Percentiles rank a stretch among this genome's conserved stretches.
Evolutionary conservation across 2,797 vertebrate species (phyloP).

Genomic region (Chelon auratus): DNA sequence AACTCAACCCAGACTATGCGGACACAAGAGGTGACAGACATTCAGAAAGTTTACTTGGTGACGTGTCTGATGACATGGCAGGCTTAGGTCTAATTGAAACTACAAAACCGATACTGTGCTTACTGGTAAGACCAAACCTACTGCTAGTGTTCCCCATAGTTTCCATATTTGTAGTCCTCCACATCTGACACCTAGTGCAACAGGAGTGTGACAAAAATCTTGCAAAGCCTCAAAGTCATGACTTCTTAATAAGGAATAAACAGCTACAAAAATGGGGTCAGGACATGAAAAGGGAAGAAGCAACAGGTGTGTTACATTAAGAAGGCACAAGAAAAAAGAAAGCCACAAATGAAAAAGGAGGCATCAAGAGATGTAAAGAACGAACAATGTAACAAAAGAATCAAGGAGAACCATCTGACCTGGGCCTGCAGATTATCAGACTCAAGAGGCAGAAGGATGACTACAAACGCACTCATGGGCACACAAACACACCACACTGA

Average conservation of each 20-base stretch:
- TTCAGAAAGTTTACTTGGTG: slow-evolving; percentile 22
- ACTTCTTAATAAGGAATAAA: slow-evolving; percentile 46
- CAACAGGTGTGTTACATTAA: slow-evolving; percentile 8
- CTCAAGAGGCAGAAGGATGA: slow-evolving; percentile 34
- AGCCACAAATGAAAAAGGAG: not conserved
- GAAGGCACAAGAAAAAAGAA: slow-evolving; percentile 1
- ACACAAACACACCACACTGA: slow-evolving; percentile 41
- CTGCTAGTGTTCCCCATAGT: slow-evolving; percentile 34
- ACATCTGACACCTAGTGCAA: slow-evolving; percentile 55
- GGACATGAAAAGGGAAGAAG: slow-evolving; percentile 22
- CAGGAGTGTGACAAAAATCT: slow-evolving; percentile 51
- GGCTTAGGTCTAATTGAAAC: slow-evolving; percentile 49
- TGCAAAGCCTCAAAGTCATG: slow-evolving; percentile 54
- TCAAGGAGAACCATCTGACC: slow-evolving; percentile 27
- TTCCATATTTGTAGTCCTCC: slow-evolving; percentile 59
- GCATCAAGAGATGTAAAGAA: slow-evolving; percentile 12
- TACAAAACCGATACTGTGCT: slow-evolving; percentile 19
- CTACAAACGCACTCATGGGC: slow-evolving; percentile 26
- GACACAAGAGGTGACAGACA: slow-evolving; percentile 38
- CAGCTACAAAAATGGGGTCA: slow-evolving; percentile 9
- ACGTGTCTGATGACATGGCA: slow-evolving; percentile 36
- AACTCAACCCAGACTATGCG: not conserved
- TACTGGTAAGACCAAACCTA: slow-evolving; percentile 50
- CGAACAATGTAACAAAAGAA: slow-evolving; percentile 36
- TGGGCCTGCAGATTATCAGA: slow-evolving; percentile 48